Conservation (phyloP, 2,113 vertebrate species). For the Pelusios castaneus region DNA sequence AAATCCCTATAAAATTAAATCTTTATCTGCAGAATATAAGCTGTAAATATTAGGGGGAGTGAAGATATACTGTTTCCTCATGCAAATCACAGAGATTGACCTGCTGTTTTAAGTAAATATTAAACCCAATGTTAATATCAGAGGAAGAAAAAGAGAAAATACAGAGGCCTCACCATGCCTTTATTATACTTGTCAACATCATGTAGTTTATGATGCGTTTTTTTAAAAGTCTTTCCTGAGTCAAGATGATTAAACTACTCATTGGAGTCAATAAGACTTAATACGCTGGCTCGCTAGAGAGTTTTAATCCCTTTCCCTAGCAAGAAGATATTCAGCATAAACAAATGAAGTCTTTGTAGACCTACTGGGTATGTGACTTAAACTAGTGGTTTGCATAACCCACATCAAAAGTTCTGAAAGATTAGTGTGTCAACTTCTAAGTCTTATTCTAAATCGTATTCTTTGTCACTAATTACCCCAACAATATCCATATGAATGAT, state of each 20-base stretch:
- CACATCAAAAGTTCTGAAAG: background rate
- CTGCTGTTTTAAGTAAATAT: slow-evolving; percentile 33
- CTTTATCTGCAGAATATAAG: background rate
- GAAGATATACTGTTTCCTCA: slow-evolving; percentile 6
- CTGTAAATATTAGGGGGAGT: background rate
- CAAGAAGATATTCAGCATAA: background rate
- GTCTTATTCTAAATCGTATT: background rate
- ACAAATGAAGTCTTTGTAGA: background rate
- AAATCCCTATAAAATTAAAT: slow-evolving; percentile 1
- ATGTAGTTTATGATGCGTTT: background rate
- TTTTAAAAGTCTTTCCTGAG: background rate
- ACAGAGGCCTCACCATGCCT: slow-evolving; percentile 57
- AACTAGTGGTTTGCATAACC: background rate
- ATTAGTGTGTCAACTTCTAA: background rate
- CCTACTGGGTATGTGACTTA: background rate
- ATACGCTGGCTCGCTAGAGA: background rate
- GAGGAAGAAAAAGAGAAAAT: slow-evolving; percentile 55
- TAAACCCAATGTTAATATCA: slow-evolving; percentile 45
- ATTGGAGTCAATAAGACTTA: slow-evolving; percentile 1
- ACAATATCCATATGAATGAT: background rate
- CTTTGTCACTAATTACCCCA: background rate
- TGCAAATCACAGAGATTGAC: background rate
- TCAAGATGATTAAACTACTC: background rate
- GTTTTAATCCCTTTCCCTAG: background rate
- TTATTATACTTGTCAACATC: background rate